phyloP scores from a whole-genome alignment of 2,888 invertebrate species.

The Shargacucullia verbasci region DNA sequence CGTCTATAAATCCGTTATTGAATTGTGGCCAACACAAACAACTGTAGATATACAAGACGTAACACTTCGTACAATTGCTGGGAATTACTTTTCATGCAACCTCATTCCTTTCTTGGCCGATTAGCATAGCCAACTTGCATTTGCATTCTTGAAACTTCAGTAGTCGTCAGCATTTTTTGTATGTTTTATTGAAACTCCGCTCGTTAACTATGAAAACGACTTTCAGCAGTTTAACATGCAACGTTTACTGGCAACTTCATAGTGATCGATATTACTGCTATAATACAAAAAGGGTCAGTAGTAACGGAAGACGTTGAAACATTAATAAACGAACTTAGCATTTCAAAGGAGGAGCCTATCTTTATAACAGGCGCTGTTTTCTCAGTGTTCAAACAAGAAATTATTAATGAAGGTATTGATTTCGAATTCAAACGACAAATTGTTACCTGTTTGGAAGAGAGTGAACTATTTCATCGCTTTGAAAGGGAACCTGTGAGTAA shows the following conservation, averaged over 20 bases:
- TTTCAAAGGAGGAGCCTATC: constrained; percentile 43
- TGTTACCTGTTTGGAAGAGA: constrained; percentile 45
- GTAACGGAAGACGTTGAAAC: constrained; percentile 22
- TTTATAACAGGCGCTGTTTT: constrained; percentile 31
- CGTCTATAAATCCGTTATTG: not conserved
- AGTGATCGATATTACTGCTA: constrained; percentile 32
- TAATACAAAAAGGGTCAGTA: constrained; percentile 23
- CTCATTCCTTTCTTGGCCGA: constrained; percentile 45
- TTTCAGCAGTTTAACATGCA: constrained; percentile 31
- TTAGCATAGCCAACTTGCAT: constrained; percentile 58
- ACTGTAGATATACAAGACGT: not conserved
- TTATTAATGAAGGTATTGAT: constrained; percentile 59
- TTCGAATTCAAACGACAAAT: constrained; percentile 44
- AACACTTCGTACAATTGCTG: constrained; percentile 4
- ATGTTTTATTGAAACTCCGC: constrained; percentile 49
- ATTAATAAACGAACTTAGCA: constrained; percentile 46
- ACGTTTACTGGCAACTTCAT: constrained; percentile 31
- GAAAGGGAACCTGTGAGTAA: constrained; percentile 37
- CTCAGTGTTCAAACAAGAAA: constrained; percentile 42
- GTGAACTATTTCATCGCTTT: constrained; percentile 37
- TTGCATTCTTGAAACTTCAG: constrained; percentile 56
- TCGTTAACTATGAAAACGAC: constrained; percentile 47
- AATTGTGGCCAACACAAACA: not conserved
- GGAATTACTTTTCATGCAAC: constrained; percentile 14
- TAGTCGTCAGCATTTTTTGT: constrained; percentile 33